phyloP scores from a whole-genome alignment of 2,113 vertebrate species.

The Himantopus leucocephalus region DNA sequence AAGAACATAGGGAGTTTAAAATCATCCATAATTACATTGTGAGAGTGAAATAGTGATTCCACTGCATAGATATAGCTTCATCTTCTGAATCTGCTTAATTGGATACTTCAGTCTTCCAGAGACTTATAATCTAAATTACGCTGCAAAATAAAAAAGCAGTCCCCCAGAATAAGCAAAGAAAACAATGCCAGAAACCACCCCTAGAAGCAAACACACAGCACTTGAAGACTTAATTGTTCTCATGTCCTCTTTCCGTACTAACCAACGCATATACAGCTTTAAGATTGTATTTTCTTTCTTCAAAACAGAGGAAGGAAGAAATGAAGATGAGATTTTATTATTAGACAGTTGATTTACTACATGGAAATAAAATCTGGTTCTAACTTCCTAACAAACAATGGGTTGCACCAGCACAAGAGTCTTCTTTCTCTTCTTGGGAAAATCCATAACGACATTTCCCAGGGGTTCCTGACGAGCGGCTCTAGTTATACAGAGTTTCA shows the following conservation, averaged over 20 bases:
- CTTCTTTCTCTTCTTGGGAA: not conserved
- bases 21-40: conserved; percentile 18
- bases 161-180: conserved; percentile 25
- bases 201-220: conserved; percentile 29
- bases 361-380: conserved; percentile 16
- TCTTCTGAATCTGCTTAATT: conserved; percentile 48
- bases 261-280: not conserved
- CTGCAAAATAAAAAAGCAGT: conserved; percentile 52
- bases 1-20: conserved; percentile 45
- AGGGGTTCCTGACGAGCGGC: not conserved
- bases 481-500: not conserved
- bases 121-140: conserved; percentile 32
- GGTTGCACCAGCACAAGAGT: not conserved
- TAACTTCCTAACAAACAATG: not conserved
- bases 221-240: conserved; percentile 14
- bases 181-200: not conserved
- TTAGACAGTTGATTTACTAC: not conserved
- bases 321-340: conserved; percentile 21
- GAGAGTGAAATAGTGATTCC: conserved; percentile 47
- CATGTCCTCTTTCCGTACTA: not conserved
- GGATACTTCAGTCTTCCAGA: conserved; percentile 49
- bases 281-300: not conserved
- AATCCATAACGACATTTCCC: not conserved
- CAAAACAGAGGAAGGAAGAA: conserved; percentile 1
- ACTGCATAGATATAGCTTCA: conserved; percentile 36